Conservation (phyloP, 2,797 vertebrate species). For the Kryptopterus vitreolus region DNA sequence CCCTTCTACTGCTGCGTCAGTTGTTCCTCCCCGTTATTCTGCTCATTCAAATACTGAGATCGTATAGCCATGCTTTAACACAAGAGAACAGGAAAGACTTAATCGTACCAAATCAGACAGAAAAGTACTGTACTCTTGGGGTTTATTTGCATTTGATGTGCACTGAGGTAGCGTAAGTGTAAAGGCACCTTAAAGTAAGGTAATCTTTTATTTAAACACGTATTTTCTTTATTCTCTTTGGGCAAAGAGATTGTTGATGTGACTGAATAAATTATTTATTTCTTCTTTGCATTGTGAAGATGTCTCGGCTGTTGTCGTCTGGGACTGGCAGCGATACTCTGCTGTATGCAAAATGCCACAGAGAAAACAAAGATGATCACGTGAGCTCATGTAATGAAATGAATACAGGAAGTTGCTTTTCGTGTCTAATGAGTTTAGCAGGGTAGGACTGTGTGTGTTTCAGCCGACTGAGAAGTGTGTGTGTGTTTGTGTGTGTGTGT, state of each 20-base stretch:
- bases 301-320: neutral
- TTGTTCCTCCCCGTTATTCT: neutral
- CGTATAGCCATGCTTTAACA: conserved; percentile 50
- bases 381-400: neutral
- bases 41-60: conserved; percentile 14
- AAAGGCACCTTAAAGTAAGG: conserved; percentile 22
- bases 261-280: conserved; percentile 34
- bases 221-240: conserved; percentile 40
- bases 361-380: neutral
- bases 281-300: conserved; percentile 44
- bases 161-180: no score
- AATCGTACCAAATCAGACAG: conserved; percentile 49
- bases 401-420: neutral
- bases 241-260: conserved; percentile 16
- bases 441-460: neutral
- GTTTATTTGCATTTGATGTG: conserved; percentile 1
- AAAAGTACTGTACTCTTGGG: conserved; percentile 20
- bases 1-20: neutral
- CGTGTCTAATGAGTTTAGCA: neutral
- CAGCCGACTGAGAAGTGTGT: neutral
- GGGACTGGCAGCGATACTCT: neutral
- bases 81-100: conserved; percentile 30
- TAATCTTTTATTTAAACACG: neutral
- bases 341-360: neutral
- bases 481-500: no score